Percentiles rank a stretch among this genome's conserved stretches.
Conservation (phyloP, 2,888 invertebrate species). For the Acleris laterana region DNA sequence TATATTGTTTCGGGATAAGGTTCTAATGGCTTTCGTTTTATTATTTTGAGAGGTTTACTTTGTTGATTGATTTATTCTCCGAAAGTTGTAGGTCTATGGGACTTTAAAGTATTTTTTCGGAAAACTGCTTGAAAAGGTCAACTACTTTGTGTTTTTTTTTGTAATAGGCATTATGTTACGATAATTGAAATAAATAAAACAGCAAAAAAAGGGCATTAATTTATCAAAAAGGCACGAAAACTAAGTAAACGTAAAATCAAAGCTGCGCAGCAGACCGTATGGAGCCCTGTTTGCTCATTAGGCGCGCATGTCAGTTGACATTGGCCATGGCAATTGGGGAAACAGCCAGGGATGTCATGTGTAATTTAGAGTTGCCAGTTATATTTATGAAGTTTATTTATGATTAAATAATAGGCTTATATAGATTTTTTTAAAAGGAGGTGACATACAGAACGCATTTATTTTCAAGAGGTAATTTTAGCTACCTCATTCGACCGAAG, state of each 20-base stretch:
- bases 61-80: too few species aligned
- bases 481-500: too few species aligned
- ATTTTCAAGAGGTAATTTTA: too few species aligned
- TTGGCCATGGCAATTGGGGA: conserved; percentile 6
- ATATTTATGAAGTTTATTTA: neutral
- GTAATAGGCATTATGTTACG: too few species aligned
- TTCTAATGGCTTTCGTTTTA: conserved; percentile 19
- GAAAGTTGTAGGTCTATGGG: too few species aligned
- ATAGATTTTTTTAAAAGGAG: too few species aligned
- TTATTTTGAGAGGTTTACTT: neutral
- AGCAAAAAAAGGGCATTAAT: conserved; percentile 5
- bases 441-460: too few species aligned
- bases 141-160: too few species aligned
- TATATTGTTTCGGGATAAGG: conserved; percentile 45
- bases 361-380: neutral
- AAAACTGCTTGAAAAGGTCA: too few species aligned
- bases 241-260: conserved; percentile 47
- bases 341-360: neutral
- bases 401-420: too few species aligned
- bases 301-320: conserved; percentile 33
- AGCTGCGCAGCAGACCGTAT: conserved; percentile 50
- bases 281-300: conserved; percentile 68
- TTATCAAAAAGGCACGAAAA: conserved; percentile 35
- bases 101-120: too few species aligned
- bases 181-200: too few species aligned